phyloP scores from a whole-genome alignment of 2,113 vertebrate genomes.

The Larimichthys polyactis region DNA sequence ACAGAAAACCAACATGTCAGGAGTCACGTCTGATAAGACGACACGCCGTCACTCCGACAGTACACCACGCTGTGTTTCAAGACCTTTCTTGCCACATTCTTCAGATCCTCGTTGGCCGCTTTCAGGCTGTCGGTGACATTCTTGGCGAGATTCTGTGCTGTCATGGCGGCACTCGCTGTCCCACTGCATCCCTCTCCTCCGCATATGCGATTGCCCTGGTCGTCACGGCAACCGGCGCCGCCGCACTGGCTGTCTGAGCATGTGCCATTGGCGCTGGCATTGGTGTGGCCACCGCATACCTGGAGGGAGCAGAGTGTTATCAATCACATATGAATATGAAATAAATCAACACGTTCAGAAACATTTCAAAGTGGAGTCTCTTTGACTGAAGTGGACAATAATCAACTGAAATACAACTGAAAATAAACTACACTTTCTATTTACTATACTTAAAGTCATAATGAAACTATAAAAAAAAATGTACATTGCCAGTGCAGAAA shows the following conservation, averaged over 20 bases:
- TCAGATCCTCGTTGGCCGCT: conserved; percentile 76
- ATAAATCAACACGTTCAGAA: background rate
- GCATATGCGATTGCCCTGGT: conserved; percentile 74
- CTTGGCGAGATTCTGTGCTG: conserved; percentile 69
- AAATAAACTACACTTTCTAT: too few species aligned
- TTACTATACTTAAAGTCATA: too few species aligned
- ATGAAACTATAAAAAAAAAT: too few species aligned
- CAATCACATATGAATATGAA: background rate
- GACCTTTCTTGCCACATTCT: conserved; percentile 84
- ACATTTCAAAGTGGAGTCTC: too few species aligned
- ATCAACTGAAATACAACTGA: too few species aligned
- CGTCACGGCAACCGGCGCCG: conserved; percentile 86
- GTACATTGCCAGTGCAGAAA: too few species aligned
- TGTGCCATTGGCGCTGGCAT: conserved; percentile 67
- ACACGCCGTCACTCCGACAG: background rate
- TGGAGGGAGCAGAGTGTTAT: conserved; percentile 28
- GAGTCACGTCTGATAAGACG: background rate
- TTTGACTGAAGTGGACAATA: too few species aligned
- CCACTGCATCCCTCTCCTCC: conserved; percentile 84
- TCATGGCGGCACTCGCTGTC: conserved; percentile 78
- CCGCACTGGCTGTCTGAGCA: conserved; percentile 83
- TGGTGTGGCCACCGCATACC: conserved; percentile 82
- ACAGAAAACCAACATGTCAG: conserved; percentile 4
- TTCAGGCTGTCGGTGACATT: conserved; percentile 80
- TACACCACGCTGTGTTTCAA: too few species aligned